Evolutionary conservation across 2,113 vertebrate species (phyloP), one percentile per base, ranked within the genome.

Genomic region (Podilymbus podiceps): DNA sequence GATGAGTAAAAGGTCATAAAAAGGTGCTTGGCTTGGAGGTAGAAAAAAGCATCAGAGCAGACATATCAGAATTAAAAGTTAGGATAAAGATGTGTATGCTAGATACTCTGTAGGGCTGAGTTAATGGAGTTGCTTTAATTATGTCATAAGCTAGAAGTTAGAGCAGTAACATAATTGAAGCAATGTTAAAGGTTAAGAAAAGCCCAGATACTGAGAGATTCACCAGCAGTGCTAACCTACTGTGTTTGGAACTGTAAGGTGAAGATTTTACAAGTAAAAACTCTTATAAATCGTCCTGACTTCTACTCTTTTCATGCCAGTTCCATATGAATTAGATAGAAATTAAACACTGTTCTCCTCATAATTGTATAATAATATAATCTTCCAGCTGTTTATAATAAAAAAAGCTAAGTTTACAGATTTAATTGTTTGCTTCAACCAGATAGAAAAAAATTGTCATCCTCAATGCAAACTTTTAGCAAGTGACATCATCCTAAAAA

Each of bases 1-100:
- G 75, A 68, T 88, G 86, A 95, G 76, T 44, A 49, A 84, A 96
- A 94, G 89, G 88, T 91, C 86, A 80, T 23, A 24, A 55, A 95
- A 94, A 89, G 60, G 52, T 89, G 33, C 40, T 58, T 93, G 83
- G 73, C 80, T 81, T 89, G 74, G 81, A 93, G 77, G 46, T 62
- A 42, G 89, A 58, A 76, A 82, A 80, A 84, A 90, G 60, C 40
- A 66, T 8, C 33, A 35, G 53, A 79, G 18, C 23, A 88, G 59
- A 74, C 22, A 25, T 33, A 47, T 25, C 49, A 42, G 80, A 82
- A n/a, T 50, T 42, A 46, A 58, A 69, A 89, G 62, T 10, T 90
- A 30, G 35, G 60, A 42, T 68, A 71, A 71, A 63, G 42, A 40
- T 35, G 17, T 28, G 16, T 17, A 15, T 69, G 52, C 44, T 47